Base-by-base conservation (phyloP, 2,113 vertebrate genomes). In the Nothoprocta pentlandii region DNA sequence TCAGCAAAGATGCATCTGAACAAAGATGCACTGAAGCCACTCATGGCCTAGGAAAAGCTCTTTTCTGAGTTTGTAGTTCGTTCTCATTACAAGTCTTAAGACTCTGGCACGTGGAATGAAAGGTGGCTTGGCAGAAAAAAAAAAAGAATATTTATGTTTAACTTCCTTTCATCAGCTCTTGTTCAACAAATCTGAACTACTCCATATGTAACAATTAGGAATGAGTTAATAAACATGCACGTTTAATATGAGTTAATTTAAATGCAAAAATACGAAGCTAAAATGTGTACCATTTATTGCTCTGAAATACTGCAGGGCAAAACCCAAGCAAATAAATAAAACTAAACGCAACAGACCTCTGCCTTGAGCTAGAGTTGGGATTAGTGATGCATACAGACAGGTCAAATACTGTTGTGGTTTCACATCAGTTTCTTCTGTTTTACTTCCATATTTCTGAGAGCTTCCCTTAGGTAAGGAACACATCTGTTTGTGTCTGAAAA, bases 401-500 rank as follows among this genome's bases (percentile, higher is more conserved):
- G 92, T 92, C 95, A 96, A 95, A 95, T 89, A 87, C 70, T 95
- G 80, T 92, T 91, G 87, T 76, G 91, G 85, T 96, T 97, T 95
- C 95, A 96, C 93, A 97, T 95, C 95, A 95, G 61, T 76, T 96
- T 96, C 87, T 94, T 93, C 89, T 96, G 92, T 71, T 97, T 97
- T 95, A 94, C 88, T 96, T 96, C 95, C 93, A 96, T 95, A 94
- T 96, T 95, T 96, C 71, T 91, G 86, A 96, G 96, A 96, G 94
- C 90, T 96, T 92, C 96, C 96, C 95, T 87, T 93, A 96, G 96
- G 95, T 96, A 96, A 94, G 82, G 94, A 96, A 96, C 93, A 92
- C 95, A 96, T 94, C 94, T 96, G 94, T 87, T 97, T 93, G 90
- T 86, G 69, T 96, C 94, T 90, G 91, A 94, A 93, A 96, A 97